Conservation (phyloP, 2,888 invertebrate species). For the Xestobium rufovillosum region DNA sequence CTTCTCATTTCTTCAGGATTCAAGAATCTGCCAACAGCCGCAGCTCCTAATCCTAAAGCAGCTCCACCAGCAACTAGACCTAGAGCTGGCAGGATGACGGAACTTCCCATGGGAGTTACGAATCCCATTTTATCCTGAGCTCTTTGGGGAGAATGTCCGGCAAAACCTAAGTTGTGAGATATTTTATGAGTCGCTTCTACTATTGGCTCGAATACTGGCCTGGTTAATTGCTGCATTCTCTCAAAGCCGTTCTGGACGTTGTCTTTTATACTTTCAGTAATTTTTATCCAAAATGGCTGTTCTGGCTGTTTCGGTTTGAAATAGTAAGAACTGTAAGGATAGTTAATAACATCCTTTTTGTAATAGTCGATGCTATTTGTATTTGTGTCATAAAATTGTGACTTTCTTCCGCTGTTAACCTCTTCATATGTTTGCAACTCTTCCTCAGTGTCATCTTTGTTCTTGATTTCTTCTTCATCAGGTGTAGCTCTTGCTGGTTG, state of each 20-base stretch:
- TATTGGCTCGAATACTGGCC: slow-evolving; percentile 64
- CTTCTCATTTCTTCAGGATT: slow-evolving; percentile 37
- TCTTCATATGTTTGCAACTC: slow-evolving; percentile 17
- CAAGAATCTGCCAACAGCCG: slow-evolving; percentile 66
- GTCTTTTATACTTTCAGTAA: slow-evolving; percentile 65
- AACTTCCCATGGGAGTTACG: slow-evolving; percentile 47
- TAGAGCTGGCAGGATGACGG: slow-evolving; percentile 65
- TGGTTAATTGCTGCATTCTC: slow-evolving; percentile 58
- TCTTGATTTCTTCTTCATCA: slow-evolving; percentile 30
- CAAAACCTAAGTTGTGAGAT: slow-evolving; percentile 65
- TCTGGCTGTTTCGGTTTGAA: slow-evolving; percentile 55
- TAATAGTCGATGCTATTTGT: slow-evolving; percentile 45
- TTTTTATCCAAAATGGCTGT: slow-evolving; percentile 62
- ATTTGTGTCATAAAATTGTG: slow-evolving; percentile 41
- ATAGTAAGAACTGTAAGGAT: slow-evolving; percentile 52
- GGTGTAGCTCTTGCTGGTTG: slow-evolving; percentile 61
- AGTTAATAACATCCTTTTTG: slow-evolving; percentile 48
- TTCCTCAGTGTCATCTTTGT: slow-evolving; percentile 25
- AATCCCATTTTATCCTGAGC: slow-evolving; percentile 60
- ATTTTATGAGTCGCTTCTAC: slow-evolving; percentile 75
- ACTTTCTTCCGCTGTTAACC: slow-evolving; percentile 33
- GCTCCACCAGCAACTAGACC: slow-evolving; percentile 77
- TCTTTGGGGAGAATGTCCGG: slow-evolving; percentile 39
- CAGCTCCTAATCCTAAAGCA: slow-evolving; percentile 72
- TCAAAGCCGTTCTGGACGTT: slow-evolving; percentile 65